Evolutionary conservation across 2,113 vertebrate species (phyloP).

Genomic region (Oncorhynchus keta): DNA sequence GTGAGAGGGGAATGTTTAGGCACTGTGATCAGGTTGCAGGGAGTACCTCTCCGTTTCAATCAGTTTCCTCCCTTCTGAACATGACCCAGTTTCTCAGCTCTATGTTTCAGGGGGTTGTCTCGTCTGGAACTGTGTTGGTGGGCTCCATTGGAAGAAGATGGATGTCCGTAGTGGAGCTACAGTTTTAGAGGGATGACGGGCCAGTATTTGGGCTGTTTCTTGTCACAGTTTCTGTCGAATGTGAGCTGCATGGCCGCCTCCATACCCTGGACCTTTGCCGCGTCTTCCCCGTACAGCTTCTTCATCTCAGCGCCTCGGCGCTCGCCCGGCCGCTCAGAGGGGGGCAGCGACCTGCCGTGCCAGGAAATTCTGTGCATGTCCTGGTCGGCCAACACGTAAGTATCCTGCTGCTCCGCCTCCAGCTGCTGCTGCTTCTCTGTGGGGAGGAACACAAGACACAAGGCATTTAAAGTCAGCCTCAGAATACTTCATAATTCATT

Average conservation of each 20-base stretch:
- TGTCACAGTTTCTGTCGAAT: conserved; percentile 90
- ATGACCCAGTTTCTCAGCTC: not conserved
- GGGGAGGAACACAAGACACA: not conserved
- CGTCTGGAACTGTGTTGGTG: not conserved
- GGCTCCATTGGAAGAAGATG: no score
- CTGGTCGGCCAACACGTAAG: conserved; percentile 84
- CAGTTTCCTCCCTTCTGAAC: no score
- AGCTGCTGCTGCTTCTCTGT: conserved; percentile 88
- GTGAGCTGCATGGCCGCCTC: conserved; percentile 90
- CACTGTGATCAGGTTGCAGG: no score
- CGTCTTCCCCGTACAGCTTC: conserved; percentile 82
- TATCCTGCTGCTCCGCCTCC: conserved; percentile 75
- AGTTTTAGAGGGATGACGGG: conserved; percentile 92
- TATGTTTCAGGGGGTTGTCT: not conserved
- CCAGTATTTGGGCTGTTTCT: conserved; percentile 93
- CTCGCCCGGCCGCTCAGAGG: conserved; percentile 82
- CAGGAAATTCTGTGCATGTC: conserved; percentile 71
- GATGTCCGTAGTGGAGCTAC: conserved; percentile 50
- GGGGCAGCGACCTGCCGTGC: conserved; percentile 71
- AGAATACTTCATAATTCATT: not conserved
- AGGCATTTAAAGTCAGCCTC: not conserved
- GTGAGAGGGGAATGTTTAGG: not conserved
- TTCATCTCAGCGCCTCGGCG: conserved; percentile 86
- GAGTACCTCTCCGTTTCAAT: no score
- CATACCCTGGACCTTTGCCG: conserved; percentile 89